Conservation (phyloP, 2,113 vertebrate species). For the Talpa occidentalis region DNA sequence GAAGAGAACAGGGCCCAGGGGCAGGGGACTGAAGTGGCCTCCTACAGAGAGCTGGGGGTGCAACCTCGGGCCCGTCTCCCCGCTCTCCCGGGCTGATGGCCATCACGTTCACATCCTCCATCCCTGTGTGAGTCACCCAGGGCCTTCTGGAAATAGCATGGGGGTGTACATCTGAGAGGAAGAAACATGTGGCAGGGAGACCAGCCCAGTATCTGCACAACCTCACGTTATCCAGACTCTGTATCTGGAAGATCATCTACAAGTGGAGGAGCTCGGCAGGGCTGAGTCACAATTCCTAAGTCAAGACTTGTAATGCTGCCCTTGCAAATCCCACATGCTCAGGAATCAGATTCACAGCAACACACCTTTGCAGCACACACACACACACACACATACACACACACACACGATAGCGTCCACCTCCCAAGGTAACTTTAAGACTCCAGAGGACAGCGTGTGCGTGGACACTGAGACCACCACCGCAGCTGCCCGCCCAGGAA, state of each 20-base stretch:
- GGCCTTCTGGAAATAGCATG: not conserved
- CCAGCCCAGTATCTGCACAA: fast-evolving
- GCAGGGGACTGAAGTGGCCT: fast-evolving
- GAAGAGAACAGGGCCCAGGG: not conserved
- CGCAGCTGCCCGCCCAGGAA: no score
- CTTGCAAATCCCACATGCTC: not conserved
- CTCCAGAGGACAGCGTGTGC: not conserved
- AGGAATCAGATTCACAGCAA: not conserved
- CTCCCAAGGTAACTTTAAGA: not conserved
- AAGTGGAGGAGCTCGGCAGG: no score
- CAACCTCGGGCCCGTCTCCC: no score
- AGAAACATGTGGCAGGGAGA: not conserved
- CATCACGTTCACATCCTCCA: not conserved
- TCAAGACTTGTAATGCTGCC: not conserved
- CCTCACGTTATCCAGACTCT: no score
- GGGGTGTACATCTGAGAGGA: not conserved
- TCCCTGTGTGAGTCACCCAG: not conserved
- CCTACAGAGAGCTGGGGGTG: not conserved
- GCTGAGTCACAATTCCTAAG: no score
- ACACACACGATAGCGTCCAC: no score
- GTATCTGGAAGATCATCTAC: not conserved
- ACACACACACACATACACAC: not conserved
- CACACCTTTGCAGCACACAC: not conserved
- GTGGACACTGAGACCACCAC: no score
- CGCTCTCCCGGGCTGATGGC: no score